Conservation (phyloP, 2,797 vertebrate species). For the Hydrocynus forskahlii region DNA sequence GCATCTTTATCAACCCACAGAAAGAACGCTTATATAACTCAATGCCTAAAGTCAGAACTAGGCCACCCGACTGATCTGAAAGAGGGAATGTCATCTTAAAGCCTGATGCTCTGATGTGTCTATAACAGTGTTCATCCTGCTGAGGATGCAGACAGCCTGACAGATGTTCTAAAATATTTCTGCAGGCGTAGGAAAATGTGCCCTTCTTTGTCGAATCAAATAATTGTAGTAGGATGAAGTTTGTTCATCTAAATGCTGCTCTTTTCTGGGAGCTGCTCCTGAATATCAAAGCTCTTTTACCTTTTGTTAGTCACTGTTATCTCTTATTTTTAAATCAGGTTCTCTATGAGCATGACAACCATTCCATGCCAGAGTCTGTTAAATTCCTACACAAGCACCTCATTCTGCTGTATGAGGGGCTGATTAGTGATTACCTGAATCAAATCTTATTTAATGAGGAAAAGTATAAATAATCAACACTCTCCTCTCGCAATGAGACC, state of each 20-base stretch:
- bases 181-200: too few relatives aligned
- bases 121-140: neutral
- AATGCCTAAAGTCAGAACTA: slow-evolving; percentile 27
- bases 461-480: too few relatives aligned
- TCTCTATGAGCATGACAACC: too few relatives aligned
- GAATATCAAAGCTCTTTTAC: too few relatives aligned
- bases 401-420: too few relatives aligned
- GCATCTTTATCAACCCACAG: slow-evolving; percentile 16
- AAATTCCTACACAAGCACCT: too few relatives aligned
- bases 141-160: neutral
- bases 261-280: neutral
- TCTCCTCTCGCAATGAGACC: too few relatives aligned
- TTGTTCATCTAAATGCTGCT: neutral
- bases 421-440: too few relatives aligned
- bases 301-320: too few relatives aligned
- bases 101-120: neutral
- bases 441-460: too few relatives aligned
- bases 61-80: slow-evolving; percentile 15
- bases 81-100: neutral
- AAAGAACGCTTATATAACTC: slow-evolving; percentile 23
- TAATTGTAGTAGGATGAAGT: neutral
- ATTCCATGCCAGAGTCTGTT: too few relatives aligned
- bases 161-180: neutral
- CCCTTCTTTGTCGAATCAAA: neutral
- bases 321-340: too few relatives aligned